Evolutionary conservation across 2,888 invertebrate species (phyloP), one percentile per base, ranked within the genome.

Genomic region (Neoaliturus tenellus): DNA sequence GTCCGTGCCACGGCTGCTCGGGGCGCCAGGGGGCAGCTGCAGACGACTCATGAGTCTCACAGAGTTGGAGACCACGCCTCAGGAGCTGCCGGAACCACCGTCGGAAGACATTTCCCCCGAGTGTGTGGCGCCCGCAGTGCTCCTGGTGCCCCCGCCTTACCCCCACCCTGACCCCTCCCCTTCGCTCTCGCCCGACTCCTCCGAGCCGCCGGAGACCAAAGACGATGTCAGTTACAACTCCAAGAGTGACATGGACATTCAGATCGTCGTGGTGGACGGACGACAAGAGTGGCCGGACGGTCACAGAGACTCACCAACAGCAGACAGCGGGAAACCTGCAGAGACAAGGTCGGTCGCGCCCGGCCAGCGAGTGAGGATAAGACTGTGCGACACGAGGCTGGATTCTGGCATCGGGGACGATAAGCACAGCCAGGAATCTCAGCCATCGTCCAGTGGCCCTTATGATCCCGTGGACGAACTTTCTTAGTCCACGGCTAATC

Each of bases 81-180:
- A 62, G 62, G 51, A 48, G 17, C 20, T 41, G n/a, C 69, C 48
- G 5, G 84, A 84, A 4, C 73, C 75, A 23, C 71, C 75, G 20
- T 78, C 84, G 17, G 84, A 84, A 20, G 84, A 84, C 48, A 82
- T 82, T 20, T 88, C 88, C 28, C 88, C 88, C 12, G 88, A 88
- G 81, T 88, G 88, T 73, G 84, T 86, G 2, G 85, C 88, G 10
- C 88, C 88, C 3, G 87, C 88, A n/a, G 88, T 87, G 20, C 87
- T 87, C 33, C 86, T 89, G 33, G 87, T 88, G 20, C 89, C 89
- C 17, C 89, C 89, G 5, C 88, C 88, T 4, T 88, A 88, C 71
- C 88, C 88, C 5, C 88, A 88, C 71, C 85, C 87, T 1, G 86
- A 86, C 62, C 44, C 62, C 12, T 85, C 85, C 20, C 78, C 83